phyloP scores from a whole-genome alignment of 2,797 vertebrate genomes.

The Micromesistius poutassou region DNA sequence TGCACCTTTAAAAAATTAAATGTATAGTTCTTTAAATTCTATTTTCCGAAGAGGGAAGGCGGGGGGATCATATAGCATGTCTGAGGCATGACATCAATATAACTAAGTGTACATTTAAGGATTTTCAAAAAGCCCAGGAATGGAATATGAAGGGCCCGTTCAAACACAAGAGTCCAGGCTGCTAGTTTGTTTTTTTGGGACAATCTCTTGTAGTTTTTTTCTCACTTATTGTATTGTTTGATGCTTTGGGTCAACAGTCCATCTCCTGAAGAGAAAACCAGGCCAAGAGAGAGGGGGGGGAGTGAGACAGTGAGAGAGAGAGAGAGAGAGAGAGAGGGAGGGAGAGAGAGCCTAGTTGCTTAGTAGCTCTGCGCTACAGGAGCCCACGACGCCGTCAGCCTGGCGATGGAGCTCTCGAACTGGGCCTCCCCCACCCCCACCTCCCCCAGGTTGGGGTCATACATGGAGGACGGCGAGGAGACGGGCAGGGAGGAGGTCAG shows the following conservation, averaged over 20 bases:
- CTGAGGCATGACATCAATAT: background rate
- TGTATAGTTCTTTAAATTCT: background rate
- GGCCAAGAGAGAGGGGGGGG: background rate
- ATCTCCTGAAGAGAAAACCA: background rate
- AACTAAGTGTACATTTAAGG: conserved; percentile 1
- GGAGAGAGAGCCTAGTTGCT: conserved; percentile 17
- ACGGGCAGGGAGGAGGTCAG: conserved; percentile 76
- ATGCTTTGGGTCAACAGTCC: conserved; percentile 25
- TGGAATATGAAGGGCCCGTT: background rate
- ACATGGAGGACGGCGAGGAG: conserved; percentile 77
- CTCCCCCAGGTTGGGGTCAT: conserved; percentile 73
- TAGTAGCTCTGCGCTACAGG: conserved; percentile 82
- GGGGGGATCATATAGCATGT: background rate
- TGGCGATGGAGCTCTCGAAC: conserved; percentile 79
- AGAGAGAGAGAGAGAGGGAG: background rate
- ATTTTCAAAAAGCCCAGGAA: background rate
- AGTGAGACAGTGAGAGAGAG: background rate
- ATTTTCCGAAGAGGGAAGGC: background rate
- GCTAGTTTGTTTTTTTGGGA: background rate
- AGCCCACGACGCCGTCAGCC: conserved; percentile 77
- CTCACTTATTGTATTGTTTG: background rate
- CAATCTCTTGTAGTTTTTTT: background rate
- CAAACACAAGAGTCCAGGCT: background rate
- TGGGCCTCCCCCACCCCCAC: conserved; percentile 73
- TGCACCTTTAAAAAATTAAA: background rate